phyloP scores from a whole-genome alignment of 2,797 vertebrate species.

The Sebastolobus alascanus region DNA sequence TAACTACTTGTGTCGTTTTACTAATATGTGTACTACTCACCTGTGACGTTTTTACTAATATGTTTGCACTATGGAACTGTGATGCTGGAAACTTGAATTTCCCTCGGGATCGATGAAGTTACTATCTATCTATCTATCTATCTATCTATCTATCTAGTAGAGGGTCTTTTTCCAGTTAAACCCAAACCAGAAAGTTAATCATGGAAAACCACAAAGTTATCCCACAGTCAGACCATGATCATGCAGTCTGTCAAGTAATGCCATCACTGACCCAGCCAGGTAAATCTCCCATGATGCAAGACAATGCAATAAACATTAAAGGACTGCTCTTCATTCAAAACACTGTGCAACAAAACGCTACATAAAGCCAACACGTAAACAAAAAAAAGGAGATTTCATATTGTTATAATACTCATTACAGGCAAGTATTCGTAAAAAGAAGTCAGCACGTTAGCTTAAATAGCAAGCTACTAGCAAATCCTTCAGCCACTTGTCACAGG shows the following conservation, averaged over 20 bases:
- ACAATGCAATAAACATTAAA: slow-evolving; percentile 23
- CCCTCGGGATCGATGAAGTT: too few species aligned
- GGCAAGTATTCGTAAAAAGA: not conserved
- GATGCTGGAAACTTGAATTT: too few species aligned
- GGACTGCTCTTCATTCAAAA: not conserved
- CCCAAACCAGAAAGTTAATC: not conserved
- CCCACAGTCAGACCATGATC: not conserved
- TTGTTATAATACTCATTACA: too few species aligned
- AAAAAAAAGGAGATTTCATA: not conserved
- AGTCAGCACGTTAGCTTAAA: slow-evolving; percentile 34
- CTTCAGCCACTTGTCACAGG: slow-evolving; percentile 1
- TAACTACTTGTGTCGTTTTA: too few species aligned
- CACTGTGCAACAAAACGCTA: not conserved
- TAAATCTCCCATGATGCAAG: slow-evolving; percentile 66
- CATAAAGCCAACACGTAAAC: not conserved
- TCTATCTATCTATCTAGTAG: not conserved
- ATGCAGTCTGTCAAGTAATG: slow-evolving; percentile 36
- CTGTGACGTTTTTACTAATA: too few species aligned
- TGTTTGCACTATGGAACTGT: too few species aligned
- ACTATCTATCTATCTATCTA: too few species aligned
- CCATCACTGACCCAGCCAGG: slow-evolving; percentile 35
- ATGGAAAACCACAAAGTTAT: not conserved
- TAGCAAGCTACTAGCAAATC: slow-evolving; percentile 55
- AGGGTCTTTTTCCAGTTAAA: not conserved
- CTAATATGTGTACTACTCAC: too few species aligned